These are phyloP conservation scores for Mustelus asterias DNA, from an alignment of 2,113 vertebrate genomes.

Conservation along the genomic window DNA sequence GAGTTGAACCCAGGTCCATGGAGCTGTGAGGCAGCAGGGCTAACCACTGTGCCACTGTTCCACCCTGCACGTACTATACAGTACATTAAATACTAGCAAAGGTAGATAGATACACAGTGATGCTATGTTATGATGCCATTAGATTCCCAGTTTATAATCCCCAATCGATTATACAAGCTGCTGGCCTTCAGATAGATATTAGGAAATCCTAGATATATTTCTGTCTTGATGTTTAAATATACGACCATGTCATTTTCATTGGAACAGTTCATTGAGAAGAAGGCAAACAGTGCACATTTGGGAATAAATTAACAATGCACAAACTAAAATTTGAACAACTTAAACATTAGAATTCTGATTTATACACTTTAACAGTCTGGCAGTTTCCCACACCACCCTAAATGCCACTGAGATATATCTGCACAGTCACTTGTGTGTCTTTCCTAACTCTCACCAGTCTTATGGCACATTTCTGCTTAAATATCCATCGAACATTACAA, in stretches of 20 bases:
- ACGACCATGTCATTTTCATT: neutral
- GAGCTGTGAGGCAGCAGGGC: no score
- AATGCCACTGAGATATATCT: neutral
- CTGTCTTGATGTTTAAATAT: slow-evolving; percentile 6
- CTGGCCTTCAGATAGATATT: neutral
- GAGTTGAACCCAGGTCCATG: no score
- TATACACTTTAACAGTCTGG: neutral
- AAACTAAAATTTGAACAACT: neutral
- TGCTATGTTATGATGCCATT: neutral
- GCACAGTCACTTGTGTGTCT: neutral
- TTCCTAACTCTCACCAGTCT: neutral
- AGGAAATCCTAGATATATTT: neutral
- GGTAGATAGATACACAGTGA: no score
- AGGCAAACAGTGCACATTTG: neutral
- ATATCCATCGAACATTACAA: neutral
- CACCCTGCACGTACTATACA: neutral
- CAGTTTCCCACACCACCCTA: neutral
- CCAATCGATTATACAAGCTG: neutral
- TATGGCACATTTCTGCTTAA: neutral
- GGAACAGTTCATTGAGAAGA: neutral
- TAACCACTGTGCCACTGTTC: no score
- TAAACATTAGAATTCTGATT: neutral
- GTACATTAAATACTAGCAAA: neutral
- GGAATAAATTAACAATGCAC: neutral
- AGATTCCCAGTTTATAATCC: neutral